Evolutionary conservation across 2,113 vertebrate genomes (phyloP), one percentile per base, ranked within the genome.

Genomic region (Xenopus tropicalis): DNA sequence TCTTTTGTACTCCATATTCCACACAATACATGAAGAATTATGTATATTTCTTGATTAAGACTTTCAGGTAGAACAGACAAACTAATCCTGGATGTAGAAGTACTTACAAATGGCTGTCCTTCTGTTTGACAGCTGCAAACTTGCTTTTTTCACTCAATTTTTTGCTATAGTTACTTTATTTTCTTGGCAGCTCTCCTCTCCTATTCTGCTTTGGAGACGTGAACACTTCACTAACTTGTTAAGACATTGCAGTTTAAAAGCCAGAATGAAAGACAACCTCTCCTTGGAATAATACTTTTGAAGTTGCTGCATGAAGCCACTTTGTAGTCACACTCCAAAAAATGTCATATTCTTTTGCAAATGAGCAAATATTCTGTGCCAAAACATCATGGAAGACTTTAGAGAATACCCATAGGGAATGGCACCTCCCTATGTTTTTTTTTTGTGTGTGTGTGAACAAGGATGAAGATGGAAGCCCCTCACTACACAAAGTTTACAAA

Each of bases 221-320:
- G 57, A 61, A 74, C 72, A 69, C 72, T 74, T 69, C 56, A 69
- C 56, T 68, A 69, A 74, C 54, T 61, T 61, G 57, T 61, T 69
- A 65, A 68, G 66, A 74, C 65, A 51, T 61, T 51, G n/a, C 56
- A 4, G 59, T 37, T 68, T 68, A 62, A 37, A 54, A 37, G 65
- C 54, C 72, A 64, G 61, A 59, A 74, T 46, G 56, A 42, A 68
- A 48, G 57, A 61, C 65, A 74, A 74, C 14, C 57, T 52, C 65
- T 68, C 65, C 48, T 68, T 21, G 57, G 72, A 58, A 68, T 61
- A 74, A 74, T 43, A 62, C 43, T 68, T 68, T 68, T 74, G 57
- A 74, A 74, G 56, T 67, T 74, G 54, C 56, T 67, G 72, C 63
- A 68, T 68, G 64, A 74, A 68, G 72, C 65, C 72, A 68, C 72